phyloP scores from a whole-genome alignment of 2,888 invertebrate genomes.

The Stenichneumon culpator region DNA sequence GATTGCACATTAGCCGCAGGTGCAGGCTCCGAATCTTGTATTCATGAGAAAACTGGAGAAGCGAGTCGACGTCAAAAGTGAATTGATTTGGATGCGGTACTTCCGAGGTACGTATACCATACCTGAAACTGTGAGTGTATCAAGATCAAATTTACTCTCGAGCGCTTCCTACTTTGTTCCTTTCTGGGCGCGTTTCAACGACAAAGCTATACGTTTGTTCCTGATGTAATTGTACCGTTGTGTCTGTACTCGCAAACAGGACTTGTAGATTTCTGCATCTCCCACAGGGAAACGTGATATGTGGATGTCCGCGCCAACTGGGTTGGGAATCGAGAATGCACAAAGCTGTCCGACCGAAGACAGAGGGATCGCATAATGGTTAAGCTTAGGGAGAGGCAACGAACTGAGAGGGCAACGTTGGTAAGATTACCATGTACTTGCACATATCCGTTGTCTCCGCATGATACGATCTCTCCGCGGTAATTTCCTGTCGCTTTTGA shows the following conservation, averaged over 20 bases:
- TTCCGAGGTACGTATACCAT: neutral
- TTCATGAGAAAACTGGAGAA: slow-evolving; percentile 2
- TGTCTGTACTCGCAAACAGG: neutral
- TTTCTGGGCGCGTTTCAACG: neutral
- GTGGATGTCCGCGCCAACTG: slow-evolving; percentile 48
- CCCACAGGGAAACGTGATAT: slow-evolving; percentile 24
- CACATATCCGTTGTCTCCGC: neutral
- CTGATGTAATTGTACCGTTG: slow-evolving; percentile 1
- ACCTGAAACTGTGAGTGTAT: neutral
- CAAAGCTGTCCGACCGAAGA: slow-evolving; percentile 68
- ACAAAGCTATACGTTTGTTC: slow-evolving; percentile 2
- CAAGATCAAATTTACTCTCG: slow-evolving; percentile 20
- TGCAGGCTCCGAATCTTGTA: neutral
- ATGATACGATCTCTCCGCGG: slow-evolving; percentile 46
- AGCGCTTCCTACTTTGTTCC: slow-evolving; percentile 16
- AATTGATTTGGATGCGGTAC: slow-evolving; percentile 12
- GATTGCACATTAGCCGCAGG: neutral
- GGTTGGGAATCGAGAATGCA: slow-evolving; percentile 68
- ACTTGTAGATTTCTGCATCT: slow-evolving; percentile 26
- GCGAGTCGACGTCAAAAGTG: neutral
- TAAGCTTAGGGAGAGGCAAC: slow-evolving; percentile 24
- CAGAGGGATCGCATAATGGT: slow-evolving; percentile 22
- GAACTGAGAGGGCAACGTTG: slow-evolving; percentile 9
- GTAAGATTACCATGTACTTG: neutral
- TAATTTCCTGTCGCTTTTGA: slow-evolving; percentile 39